Conservation (phyloP, 2,113 vertebrate species). For the Ginglymostoma cirratum region DNA sequence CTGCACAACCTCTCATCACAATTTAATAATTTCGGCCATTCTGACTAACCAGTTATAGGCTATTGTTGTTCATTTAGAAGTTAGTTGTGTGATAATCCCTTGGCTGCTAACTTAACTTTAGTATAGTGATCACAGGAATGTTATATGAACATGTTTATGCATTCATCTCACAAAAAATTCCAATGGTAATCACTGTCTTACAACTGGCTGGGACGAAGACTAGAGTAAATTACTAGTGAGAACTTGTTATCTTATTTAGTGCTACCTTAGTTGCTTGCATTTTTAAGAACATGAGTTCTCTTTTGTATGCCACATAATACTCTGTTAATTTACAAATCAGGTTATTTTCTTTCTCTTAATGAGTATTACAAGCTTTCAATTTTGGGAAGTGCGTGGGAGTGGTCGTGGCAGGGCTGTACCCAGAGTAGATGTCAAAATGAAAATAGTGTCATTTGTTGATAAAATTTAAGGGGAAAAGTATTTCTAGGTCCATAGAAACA, state of each 20-base stretch:
- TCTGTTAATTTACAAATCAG: not conserved
- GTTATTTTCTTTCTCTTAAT: not conserved
- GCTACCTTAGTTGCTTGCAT: not conserved
- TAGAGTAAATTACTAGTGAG: not conserved
- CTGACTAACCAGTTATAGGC: not conserved
- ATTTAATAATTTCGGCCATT: not conserved
- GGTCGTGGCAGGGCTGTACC: not conserved
- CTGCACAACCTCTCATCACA: not conserved
- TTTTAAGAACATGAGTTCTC: not conserved
- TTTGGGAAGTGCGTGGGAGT: not conserved
- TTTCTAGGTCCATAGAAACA: not conserved
- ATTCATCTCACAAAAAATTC: not conserved
- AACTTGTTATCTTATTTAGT: not conserved
- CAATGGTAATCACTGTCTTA: not conserved
- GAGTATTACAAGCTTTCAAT: not conserved
- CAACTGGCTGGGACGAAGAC: not conserved
- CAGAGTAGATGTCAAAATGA: not conserved
- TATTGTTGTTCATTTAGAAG: not conserved
- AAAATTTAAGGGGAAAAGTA: not conserved
- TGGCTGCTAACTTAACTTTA: not conserved
- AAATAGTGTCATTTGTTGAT: not conserved
- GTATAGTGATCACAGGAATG: not conserved
- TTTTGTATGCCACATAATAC: not conserved
- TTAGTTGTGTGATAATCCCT: not conserved
- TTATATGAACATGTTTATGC: not conserved